These are phyloP conservation scores for Nymphalis urticae DNA, from an alignment of 2,888 invertebrate species.

Conservation along the genomic window DNA sequence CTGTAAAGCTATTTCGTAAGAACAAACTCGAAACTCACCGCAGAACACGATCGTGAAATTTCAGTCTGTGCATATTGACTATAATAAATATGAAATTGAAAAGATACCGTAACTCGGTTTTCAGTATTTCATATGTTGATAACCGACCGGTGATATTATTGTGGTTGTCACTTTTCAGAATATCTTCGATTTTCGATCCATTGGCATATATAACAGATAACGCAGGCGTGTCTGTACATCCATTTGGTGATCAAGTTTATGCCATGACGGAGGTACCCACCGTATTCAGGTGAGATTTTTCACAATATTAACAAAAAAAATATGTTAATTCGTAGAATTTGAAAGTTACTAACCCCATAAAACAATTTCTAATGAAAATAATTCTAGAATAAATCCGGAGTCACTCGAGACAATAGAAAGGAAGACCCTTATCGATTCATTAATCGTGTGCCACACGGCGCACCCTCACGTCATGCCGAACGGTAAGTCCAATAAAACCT, in stretches of 20 bases:
- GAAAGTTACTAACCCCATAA: neutral
- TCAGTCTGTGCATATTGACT: too few relatives aligned
- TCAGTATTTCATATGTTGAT: too few relatives aligned
- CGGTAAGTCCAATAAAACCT: slow-evolving; percentile 50
- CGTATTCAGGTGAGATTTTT: slow-evolving; percentile 28
- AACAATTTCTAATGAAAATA: neutral
- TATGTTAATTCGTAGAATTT: neutral
- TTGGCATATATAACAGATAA: slow-evolving; percentile 37
- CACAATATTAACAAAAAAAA: neutral
- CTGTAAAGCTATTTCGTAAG: too few relatives aligned
- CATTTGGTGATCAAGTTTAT: slow-evolving; percentile 42
- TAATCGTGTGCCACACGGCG: slow-evolving; percentile 43
- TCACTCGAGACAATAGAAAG: slow-evolving; percentile 41
- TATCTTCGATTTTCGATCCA: slow-evolving; percentile 38
- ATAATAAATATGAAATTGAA: too few relatives aligned
- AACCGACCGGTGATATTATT: too few relatives aligned
- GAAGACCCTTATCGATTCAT: slow-evolving; percentile 33
- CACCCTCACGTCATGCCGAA: slow-evolving; percentile 44
- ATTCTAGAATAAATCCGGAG: slow-evolving; percentile 36
- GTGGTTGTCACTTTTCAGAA: slow-evolving; percentile 27
- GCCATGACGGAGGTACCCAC: slow-evolving; percentile 71
- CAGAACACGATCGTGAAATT: too few relatives aligned
- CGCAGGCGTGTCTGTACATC: slow-evolving; percentile 38
- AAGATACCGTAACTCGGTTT: too few relatives aligned
- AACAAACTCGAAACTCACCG: too few relatives aligned